phyloP scores from a whole-genome alignment of 2,888 invertebrate genomes.

The Lasioglossum zephyrum region DNA sequence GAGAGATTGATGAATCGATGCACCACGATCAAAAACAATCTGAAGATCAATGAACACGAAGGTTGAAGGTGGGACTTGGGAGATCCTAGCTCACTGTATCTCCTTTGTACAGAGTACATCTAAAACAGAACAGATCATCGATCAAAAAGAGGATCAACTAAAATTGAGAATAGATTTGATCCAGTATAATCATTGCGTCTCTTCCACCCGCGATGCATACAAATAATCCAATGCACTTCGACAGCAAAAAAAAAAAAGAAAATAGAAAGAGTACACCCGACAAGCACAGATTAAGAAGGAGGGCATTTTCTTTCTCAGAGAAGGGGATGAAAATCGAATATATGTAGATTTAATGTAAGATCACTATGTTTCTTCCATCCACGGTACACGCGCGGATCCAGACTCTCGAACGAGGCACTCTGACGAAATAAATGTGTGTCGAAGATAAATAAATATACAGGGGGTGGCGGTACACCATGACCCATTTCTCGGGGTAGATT shows the following conservation, averaged over 20 bases:
- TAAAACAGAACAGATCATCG: too few species aligned
- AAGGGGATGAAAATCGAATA: background rate
- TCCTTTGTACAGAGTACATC: too few species aligned
- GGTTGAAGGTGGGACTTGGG: too few species aligned
- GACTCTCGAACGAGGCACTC: background rate
- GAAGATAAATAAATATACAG: slow-evolving; percentile 12
- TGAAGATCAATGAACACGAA: too few species aligned
- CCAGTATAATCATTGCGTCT: too few species aligned
- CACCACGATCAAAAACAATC: too few species aligned
- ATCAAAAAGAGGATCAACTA: too few species aligned
- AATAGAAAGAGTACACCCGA: background rate
- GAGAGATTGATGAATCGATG: too few species aligned
- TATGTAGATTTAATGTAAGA: background rate
- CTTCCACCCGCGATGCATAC: too few species aligned
- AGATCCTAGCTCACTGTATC: too few species aligned
- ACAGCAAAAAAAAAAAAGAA: background rate
- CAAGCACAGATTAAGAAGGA: background rate
- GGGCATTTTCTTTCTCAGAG: background rate
- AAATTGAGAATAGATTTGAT: too few species aligned
- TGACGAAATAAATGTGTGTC: background rate
- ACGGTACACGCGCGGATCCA: background rate
- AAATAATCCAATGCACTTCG: too few species aligned
- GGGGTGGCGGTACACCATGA: slow-evolving; percentile 3
- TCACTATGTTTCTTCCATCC: background rate
- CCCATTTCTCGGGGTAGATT: slow-evolving; percentile 35